Percentiles rank a stretch among this genome's conserved stretches.
These are phyloP conservation scores for Smittia aterrima DNA, from an alignment of 2,888 invertebrate genomes.

Conservation along the genomic window DNA sequence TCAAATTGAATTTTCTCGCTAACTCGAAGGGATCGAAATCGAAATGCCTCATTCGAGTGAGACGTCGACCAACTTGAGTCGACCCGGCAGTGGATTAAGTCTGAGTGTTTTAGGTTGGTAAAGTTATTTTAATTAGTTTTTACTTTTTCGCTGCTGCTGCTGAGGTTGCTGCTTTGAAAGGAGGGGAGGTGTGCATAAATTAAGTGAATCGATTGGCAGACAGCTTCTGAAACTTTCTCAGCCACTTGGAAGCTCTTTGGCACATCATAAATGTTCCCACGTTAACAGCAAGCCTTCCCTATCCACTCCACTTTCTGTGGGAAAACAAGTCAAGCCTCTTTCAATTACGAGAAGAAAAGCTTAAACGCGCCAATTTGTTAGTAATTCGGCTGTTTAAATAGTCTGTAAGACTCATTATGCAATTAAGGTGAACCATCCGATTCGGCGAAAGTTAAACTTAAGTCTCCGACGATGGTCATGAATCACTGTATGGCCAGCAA, in stretches of 20 bases:
- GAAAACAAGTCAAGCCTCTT: no score
- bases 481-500: no score
- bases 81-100: slow-evolving; percentile 54
- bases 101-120: slow-evolving; percentile 54
- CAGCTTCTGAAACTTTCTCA: not conserved
- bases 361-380: no score
- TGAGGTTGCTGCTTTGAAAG: not conserved
- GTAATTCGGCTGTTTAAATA: no score
- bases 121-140: slow-evolving; percentile 41
- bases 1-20: slow-evolving; percentile 23
- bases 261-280: not conserved
- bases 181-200: not conserved
- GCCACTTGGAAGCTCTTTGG: not conserved
- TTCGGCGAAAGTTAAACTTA: no score
- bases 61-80: slow-evolving; percentile 42
- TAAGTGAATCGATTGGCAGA: not conserved
- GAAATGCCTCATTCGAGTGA: slow-evolving; percentile 36
- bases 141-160: not conserved
- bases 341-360: no score
- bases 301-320: no score
- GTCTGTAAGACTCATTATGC: no score
- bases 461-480: no score
- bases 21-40: slow-evolving; percentile 8
- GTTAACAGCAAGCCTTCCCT: no score
- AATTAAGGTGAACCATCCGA: no score